These are phyloP conservation scores for Gymnocephalus cernua DNA, from an alignment of 2,113 vertebrate species.

Conservation along the genomic window DNA sequence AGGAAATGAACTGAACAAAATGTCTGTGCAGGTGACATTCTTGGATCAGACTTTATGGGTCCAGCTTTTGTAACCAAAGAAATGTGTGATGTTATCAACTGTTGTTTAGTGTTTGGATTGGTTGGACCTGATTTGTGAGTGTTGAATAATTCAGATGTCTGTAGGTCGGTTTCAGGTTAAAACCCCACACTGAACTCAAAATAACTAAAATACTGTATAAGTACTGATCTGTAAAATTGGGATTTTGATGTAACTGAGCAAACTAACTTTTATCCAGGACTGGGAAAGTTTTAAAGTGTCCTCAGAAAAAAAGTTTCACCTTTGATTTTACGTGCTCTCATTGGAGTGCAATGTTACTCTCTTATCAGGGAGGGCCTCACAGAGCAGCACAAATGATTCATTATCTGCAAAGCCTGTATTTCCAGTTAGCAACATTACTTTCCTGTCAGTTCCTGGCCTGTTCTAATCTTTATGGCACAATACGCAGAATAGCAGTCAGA, in stretches of 20 bases:
- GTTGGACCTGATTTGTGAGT: too few species aligned
- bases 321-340: background rate
- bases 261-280: background rate
- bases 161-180: background rate
- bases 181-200: background rate
- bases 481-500: constrained; percentile 33
- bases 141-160: background rate
- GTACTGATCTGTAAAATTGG: background rate
- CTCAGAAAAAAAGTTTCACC: background rate
- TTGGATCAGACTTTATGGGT: constrained; percentile 11
- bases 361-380: constrained; percentile 16
- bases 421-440: background rate
- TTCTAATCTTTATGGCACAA: constrained; percentile 4
- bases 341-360: background rate
- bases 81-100: background rate
- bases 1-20: background rate
- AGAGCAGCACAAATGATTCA: constrained; percentile 3
- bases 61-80: background rate
- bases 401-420: constrained; percentile 4
- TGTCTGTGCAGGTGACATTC: background rate
- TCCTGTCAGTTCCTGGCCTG: background rate
- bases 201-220: background rate
- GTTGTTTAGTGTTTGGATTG: background rate
- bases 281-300: background rate
- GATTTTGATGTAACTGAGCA: background rate